Evolutionary conservation across 2,113 vertebrate species (phyloP), one percentile per base, ranked within the genome.

Genomic region (Triplophysa rosa): DNA sequence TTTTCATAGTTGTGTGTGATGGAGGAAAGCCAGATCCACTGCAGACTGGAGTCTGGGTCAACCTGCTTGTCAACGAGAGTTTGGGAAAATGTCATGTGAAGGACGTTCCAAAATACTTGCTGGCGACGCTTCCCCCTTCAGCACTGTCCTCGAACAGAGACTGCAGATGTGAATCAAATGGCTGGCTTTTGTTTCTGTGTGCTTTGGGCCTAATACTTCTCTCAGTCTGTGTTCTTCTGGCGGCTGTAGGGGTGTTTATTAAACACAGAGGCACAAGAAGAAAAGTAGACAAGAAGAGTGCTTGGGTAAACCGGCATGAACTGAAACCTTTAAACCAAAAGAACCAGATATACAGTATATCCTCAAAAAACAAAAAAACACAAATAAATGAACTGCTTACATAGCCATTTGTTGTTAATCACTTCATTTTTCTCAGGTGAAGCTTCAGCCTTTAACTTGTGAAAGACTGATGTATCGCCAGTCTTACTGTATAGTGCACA

Each of bases 11-110:
- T 45, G 88, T 93, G 61, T 89, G 90, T 24, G 92, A 94, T 49
- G 83, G 87, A 23, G 91, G 93, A 1, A 87, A 86, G 67, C 91
- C 93, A 42, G 61, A 71, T 19, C 90, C 92, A 1, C 91, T 93
- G 67, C 90, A 92, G 63, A 89, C 89, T 74, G 89, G 88, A 0
- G 84, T 93, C 45, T 93, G 92, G 91, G 83, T 94, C 54, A 92
- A 93, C 80, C 86, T 94, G 65, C 70, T 91, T 73, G 89, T 94
- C 68, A 93, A 92, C 37, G 88, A 92, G 17, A 92, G 82, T 17
- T 17, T 45, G n/a, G 88, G 85, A 45, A 80, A 87, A 49, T 92
- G 93, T 80, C 85, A 83, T 42, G 78, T 94, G 62, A 87, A 90
- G 56, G 82, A 75, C 14, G 66, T 71, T 9, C 91, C 92, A 12